Evolutionary conservation across 2,888 invertebrate genomes (phyloP), one percentile per base, ranked within the genome.

Genomic region (Sphaerophoria taeniata): DNA sequence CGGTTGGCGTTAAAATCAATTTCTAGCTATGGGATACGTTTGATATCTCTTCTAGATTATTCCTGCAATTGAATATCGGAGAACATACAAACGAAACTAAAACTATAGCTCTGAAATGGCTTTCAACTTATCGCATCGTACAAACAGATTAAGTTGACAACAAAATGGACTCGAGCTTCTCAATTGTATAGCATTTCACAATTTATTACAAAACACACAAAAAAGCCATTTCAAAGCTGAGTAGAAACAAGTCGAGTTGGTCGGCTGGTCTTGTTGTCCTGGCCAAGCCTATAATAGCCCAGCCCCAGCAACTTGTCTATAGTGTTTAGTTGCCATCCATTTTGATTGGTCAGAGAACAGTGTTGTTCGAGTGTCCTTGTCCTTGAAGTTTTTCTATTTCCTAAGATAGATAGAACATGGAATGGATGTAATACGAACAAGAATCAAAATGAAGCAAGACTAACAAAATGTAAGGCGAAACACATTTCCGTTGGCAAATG

Each of bases 1-100:
- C 24, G 24, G 56, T 51, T 78, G 75, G 74, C 60, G 83, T 82
- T 67, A 73, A 71, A 79, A 84, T 80, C 80, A 75, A 84, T 80
- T 84, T 84, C 60, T 72, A 67, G 55, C 65, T 9, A 79, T 79
- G 60, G 70, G 58, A 75, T 74, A 71, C 45, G 36, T 67, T 58
- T 67, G 84, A 79, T 80, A 84, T 55, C 72, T 51, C 43, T 70
- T 60, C 65, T 60, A 75, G 36, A 67, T 71, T 74, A 70, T 71
- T 60, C 71, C 55, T 61, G 75, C 79, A 84, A 79, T 75, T 84
- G 73, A 78, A 34, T 78, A 47, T 16, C 72, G 14, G 33, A 45
- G 31, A 60, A 55, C 12, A 61, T 12, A 31, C 39, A 39, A 11
- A 43, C 31, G 43, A 61, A 3, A 61, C 43, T 31, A 34, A 14